Base-by-base conservation (phyloP, 2,797 vertebrate genomes). In the Tamandua tetradactyla region DNA sequence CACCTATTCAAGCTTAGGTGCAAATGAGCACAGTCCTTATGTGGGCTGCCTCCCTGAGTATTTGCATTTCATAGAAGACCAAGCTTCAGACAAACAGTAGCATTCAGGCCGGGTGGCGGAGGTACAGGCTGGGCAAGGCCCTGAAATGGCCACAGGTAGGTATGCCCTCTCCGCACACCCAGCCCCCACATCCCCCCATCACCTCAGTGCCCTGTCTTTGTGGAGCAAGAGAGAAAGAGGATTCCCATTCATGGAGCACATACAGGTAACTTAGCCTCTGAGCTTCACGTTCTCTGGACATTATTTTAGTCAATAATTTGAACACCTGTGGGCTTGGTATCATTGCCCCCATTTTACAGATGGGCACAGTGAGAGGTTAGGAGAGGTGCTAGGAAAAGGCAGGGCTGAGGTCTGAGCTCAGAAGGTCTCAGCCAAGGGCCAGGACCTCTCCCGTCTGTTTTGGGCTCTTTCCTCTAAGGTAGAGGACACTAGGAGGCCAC, bases 1-100 rank as follows among this genome's bases (percentile, higher is more conserved):
- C 1, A 3, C 27, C 74, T 64, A 44, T 47, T 72, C 40, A 44
- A 71, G 59, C 75, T 5, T 78, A 32, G 68, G 61, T 74, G 35
- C 84, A 22, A 85, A 10, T 20, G 64, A 81, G 62, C 66, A 27
- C n/a, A 40, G 74, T 12, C 25, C 40, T 66, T 68, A 2, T 2
- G 1, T 0, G 22, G 44, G 42, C 83, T 62, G 49, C 66, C 20
- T 68, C 49, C 9, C 66, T 7, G 52, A 12, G 7, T 32, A 35
- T 62, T 85, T 80, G 78, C 85, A 42, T 89, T 86, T 68, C 64
- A 92, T 90, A 90, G 85, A 87, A 68, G 75, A 49, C n/a, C 40
- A 1, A 35, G 68, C 82, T 88, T 72, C 23, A 42, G 57, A 40
- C 5, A 3, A 8, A 62, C 20, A 13, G 40, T 9, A 18, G 35